Evolutionary conservation across 92 coral and sea anemone genomes (phyloP).

Genomic region (Zoanthus solanderi): DNA sequence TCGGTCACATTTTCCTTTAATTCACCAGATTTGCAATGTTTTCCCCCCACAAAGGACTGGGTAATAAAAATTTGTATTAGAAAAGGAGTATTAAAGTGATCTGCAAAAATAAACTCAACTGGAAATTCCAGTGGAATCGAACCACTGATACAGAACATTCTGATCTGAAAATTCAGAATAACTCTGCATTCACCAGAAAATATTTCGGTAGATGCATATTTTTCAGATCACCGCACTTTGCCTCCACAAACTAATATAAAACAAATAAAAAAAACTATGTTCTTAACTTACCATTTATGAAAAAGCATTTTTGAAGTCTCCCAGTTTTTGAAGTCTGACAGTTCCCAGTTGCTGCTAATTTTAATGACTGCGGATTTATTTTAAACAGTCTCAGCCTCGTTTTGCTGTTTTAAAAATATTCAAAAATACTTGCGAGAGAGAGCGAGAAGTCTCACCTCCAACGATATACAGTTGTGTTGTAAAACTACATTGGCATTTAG

Average conservation of each 20-base stretch:
- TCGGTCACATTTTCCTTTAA: no score
- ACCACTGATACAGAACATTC: neutral
- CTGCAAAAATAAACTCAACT: neutral
- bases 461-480: no score
- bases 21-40: no score
- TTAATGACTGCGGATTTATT: no score
- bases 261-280: neutral
- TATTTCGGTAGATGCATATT: neutral
- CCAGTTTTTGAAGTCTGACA: neutral
- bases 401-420: no score
- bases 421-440: no score
- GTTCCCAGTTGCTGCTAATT: no score
- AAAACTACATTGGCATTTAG: no score
- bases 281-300: neutral
- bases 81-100: neutral
- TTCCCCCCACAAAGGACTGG: no score
- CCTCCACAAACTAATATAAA: neutral
- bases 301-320: no score
- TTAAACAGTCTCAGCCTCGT: no score
- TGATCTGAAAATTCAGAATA: neutral
- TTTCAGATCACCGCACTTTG: neutral
- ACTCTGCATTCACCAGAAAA: slow-evolving; percentile 6
- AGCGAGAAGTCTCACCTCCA: no score
- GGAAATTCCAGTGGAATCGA: neutral
- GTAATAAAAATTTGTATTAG: neutral